phyloP scores from a whole-genome alignment of 2,113 vertebrate species.

The Malurus melanocephalus region DNA sequence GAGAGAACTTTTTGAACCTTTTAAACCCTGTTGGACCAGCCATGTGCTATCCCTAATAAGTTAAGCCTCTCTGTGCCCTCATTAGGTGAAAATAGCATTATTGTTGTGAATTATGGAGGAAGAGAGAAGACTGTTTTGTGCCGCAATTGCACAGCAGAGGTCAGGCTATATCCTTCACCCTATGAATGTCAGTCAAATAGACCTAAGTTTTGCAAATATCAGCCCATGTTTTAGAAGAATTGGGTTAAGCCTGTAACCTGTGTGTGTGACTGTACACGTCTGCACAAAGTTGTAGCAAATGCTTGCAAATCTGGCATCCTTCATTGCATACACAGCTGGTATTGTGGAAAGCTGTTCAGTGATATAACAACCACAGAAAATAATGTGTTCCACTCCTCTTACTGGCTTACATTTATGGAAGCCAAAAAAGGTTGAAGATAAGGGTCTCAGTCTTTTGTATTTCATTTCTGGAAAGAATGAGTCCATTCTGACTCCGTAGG shows the following conservation, averaged over 20 bases:
- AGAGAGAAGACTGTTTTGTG: background rate
- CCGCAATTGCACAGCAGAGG: background rate
- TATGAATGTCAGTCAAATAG: background rate
- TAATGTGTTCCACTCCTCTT: background rate
- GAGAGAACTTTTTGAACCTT: background rate
- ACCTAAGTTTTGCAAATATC: background rate
- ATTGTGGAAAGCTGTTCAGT: background rate
- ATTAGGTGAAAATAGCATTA: background rate
- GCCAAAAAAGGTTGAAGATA: background rate
- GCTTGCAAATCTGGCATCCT: background rate
- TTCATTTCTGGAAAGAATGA: background rate
- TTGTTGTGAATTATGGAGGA: background rate
- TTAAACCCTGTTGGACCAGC: background rate
- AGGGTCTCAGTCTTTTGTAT: background rate
- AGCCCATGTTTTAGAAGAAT: background rate
- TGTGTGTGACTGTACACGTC: background rate
- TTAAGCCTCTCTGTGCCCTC: background rate
- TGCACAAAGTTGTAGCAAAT: background rate
- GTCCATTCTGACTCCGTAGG: background rate
- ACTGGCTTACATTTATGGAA: background rate
- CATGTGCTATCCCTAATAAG: background rate
- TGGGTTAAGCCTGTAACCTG: background rate
- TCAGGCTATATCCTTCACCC: background rate
- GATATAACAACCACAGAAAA: background rate
- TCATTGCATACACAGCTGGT: background rate